Base-by-base conservation (phyloP, 2,113 vertebrate species). In the Nibea albiflora region DNA sequence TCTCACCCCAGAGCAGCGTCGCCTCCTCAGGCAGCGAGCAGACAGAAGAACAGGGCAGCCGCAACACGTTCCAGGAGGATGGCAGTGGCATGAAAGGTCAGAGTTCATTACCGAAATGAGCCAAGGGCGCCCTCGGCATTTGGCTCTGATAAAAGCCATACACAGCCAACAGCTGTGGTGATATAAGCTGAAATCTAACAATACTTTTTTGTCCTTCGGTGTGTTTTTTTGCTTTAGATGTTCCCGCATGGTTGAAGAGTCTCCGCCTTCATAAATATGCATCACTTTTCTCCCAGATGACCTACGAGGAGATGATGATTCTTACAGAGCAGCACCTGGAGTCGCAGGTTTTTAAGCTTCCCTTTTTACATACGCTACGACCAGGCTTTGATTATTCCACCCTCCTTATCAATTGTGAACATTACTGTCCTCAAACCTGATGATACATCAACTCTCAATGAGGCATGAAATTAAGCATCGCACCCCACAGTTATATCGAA, bases 31-130 rank as follows among this genome's bases (percentile, higher is more conserved):
- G 97, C 89, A 98, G 97, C 22, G 97, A 98, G 88, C 97, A 97
- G 93, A 97, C 97, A 0, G 97, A 98, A 89, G 97, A 98, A 22
- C 96, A 96, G 85, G 89, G 94, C 47, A 86, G 90, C 31, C 96
- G 97, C 62, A 98, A 98, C 94, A 97, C 96, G 68, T 98, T 98
- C 90, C 96, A 97, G 83, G 97, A 98, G 89, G 97, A 98, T 0
- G 96, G 97, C 84, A 98, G 97, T 28, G 97, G 97, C 88, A 98
- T 98, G 97, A 98, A 97, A 96, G 97, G 97, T 98, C 76, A 83
- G 88, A 79, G 69, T 72, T 86, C 71, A 52, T 62, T 26, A 46
- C 73, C 39, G 19, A n/a, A 49, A 7, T 11, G 20, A 68, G 49
- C 67, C 47, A 50, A 61, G 20, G n/a, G 24, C 6, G 9, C 44